phyloP scores from a whole-genome alignment of 1,140 invertebrate species.

The Littorina saxatilis region DNA sequence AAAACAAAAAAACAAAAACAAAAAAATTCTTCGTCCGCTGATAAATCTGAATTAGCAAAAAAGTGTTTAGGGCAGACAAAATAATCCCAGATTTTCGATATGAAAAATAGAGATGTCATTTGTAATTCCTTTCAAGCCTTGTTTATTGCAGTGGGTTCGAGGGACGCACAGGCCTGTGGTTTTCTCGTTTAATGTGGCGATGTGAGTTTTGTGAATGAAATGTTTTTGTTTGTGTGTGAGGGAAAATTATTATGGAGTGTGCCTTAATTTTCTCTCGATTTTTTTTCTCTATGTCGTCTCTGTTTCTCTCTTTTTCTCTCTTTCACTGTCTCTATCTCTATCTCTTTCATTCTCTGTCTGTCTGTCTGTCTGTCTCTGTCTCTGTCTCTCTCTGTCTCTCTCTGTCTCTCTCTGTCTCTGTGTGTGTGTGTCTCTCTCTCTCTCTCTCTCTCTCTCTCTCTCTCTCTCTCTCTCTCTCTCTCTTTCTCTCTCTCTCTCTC shows the following conservation, averaged over 20 bases:
- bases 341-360: background rate
- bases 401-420: background rate
- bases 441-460: background rate
- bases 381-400: background rate
- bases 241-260: background rate
- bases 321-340: background rate
- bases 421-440: background rate
- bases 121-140: constrained; percentile 25
- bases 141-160: constrained; percentile 7
- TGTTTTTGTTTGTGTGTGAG: background rate
- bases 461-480: background rate
- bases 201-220: background rate
- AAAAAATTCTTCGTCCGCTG: background rate
- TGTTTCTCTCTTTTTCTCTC: background rate
- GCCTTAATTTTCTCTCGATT: background rate
- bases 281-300: background rate
- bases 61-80: constrained; percentile 16
- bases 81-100: constrained; percentile 17
- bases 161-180: background rate
- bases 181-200: constrained; percentile 4
- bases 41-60: background rate
- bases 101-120: constrained; percentile 13
- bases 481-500: background rate
- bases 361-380: background rate
- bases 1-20: too few relatives aligned